phyloP scores from a whole-genome alignment of 2,888 invertebrate species.

The Eupithecia subumbrata region DNA sequence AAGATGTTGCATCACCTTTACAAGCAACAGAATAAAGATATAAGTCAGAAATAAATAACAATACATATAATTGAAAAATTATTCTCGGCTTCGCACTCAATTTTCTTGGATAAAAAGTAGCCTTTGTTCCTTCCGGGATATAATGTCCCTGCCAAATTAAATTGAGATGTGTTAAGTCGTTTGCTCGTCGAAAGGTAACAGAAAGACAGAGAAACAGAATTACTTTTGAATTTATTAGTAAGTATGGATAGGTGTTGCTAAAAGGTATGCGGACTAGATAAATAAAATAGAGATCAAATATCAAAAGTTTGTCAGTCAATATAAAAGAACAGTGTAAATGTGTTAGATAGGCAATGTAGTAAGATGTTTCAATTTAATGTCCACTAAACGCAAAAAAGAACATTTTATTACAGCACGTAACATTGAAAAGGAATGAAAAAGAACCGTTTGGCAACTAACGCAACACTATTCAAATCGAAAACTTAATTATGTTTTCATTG shows the following conservation, averaged over 20 bases:
- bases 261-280: neutral
- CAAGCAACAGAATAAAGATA: neutral
- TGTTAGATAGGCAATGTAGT: neutral
- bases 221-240: no score
- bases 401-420: neutral
- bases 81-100: no score
- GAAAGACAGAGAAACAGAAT: no score
- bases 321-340: neutral
- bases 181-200: no score
- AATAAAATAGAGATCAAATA: neutral
- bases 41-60: neutral
- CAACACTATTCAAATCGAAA: constrained; percentile 2
- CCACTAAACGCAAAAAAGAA: neutral
- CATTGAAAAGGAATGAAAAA: neutral
- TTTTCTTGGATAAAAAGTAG: no score
- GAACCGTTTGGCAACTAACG: neutral
- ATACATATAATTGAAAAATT: no score
- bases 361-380: neutral
- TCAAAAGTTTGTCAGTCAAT: neutral
- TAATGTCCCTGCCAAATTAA: no score
- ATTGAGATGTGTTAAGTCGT: no score
- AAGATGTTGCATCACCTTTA: neutral
- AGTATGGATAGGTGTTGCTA: no score
- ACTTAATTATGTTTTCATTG: constrained; percentile 1
- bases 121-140: no score